phyloP scores from a whole-genome alignment of 2,888 invertebrate species.

The Rhamnusium bicolor region DNA sequence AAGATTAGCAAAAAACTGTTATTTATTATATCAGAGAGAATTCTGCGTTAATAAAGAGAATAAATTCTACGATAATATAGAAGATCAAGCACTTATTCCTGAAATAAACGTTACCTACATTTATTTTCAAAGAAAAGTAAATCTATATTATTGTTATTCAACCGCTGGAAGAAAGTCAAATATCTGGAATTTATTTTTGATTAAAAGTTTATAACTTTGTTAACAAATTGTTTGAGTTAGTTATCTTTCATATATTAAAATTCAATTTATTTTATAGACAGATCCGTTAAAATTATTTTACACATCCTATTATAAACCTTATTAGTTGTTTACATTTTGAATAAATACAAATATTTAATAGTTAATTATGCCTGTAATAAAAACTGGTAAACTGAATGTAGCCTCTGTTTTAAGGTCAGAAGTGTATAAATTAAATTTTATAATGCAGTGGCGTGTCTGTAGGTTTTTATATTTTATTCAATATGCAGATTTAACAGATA shows the following conservation, averaged over 20 bases:
- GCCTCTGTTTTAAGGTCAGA: background rate
- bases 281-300: background rate
- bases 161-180: background rate
- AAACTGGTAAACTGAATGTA: background rate
- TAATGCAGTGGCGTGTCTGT: background rate
- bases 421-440: background rate
- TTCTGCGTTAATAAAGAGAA: too few relatives aligned
- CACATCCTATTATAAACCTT: slow-evolving; percentile 13
- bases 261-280: background rate
- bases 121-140: too few relatives aligned
- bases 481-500: too few relatives aligned
- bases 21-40: too few relatives aligned
- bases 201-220: background rate
- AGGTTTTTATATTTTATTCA: background rate
- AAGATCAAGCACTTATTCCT: too few relatives aligned
- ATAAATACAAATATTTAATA: background rate
- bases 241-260: background rate
- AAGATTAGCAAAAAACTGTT: too few relatives aligned
- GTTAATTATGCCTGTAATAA: background rate
- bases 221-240: background rate
- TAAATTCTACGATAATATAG: too few relatives aligned
- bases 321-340: background rate
- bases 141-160: too few relatives aligned
- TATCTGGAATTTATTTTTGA: background rate
- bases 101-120: too few relatives aligned